Evolutionary conservation across 2,888 invertebrate species (phyloP).

Genomic region (Caradrina kadenii): DNA sequence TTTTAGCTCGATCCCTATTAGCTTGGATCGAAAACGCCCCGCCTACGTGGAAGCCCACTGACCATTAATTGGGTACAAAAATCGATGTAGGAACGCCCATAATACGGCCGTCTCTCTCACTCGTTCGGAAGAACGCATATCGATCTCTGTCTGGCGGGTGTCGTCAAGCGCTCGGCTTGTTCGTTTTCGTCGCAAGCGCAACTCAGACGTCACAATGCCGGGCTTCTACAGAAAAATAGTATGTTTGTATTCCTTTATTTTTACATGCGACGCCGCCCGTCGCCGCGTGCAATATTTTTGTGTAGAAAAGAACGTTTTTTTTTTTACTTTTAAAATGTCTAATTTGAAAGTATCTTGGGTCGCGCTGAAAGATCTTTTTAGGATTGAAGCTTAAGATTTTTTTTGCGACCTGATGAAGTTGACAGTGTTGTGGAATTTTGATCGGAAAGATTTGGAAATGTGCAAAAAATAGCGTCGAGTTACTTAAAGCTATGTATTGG

Average conservation of each 20-base stretch:
- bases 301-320: conserved; percentile 82
- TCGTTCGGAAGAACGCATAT: conserved; percentile 33
- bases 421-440: conserved; percentile 73
- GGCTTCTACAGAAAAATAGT: conserved; percentile 88
- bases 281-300: conserved; percentile 90
- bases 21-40: conserved; percentile 83
- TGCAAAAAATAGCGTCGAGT: conserved; percentile 38
- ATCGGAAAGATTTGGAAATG: conserved; percentile 51
- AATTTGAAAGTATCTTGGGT: conserved; percentile 82
- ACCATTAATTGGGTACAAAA: conserved; percentile 89
- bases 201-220: conserved; percentile 81
- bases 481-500: conserved; percentile 38
- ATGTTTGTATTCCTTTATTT: conserved; percentile 82
- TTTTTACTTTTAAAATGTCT: conserved; percentile 80
- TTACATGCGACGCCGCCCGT: conserved; percentile 75
- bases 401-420: conserved; percentile 70
- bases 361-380: conserved; percentile 72
- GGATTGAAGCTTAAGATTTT: conserved; percentile 38
- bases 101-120: conserved; percentile 71
- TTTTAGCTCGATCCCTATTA: conserved; percentile 89
- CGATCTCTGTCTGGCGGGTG: conserved; percentile 68
- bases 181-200: conserved; percentile 86
- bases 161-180: conserved; percentile 74
- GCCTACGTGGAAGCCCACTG: conserved; percentile 88
- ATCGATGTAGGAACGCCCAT: conserved; percentile 85